These are phyloP conservation scores for Lagocephalus sceleratus DNA, from an alignment of 2,797 vertebrate genomes.

Conservation along the genomic window DNA sequence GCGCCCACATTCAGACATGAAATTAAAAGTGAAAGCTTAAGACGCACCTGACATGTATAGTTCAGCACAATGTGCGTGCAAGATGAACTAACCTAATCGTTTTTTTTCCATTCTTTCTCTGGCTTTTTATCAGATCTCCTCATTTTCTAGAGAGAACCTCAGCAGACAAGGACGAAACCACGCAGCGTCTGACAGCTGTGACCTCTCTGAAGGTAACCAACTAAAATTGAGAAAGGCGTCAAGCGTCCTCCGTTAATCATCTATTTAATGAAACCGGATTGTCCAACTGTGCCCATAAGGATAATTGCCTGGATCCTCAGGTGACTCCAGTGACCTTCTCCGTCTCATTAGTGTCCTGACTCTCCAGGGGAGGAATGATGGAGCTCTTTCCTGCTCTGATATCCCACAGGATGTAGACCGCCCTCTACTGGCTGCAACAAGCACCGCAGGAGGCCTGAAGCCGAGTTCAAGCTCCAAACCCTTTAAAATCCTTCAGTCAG, in stretches of 20 bases:
- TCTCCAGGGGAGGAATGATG: background rate
- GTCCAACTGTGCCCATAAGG: background rate
- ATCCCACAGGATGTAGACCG: background rate
- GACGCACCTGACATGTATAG: too few relatives aligned
- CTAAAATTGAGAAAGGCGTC: too few relatives aligned
- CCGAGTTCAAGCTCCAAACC: background rate
- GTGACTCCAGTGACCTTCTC: background rate
- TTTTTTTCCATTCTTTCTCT: background rate
- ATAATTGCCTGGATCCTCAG: slow-evolving; percentile 1
- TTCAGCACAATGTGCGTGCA: too few relatives aligned
- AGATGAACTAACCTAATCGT: too few relatives aligned
- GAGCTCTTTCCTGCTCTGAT: background rate
- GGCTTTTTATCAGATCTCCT: background rate
- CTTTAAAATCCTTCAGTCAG: background rate
- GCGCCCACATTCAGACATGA: too few relatives aligned
- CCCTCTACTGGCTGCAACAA: slow-evolving; percentile 6
- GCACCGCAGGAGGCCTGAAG: slow-evolving; percentile 13
- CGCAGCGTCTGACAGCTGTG: background rate
- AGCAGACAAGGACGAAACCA: too few relatives aligned
- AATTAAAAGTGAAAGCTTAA: too few relatives aligned
- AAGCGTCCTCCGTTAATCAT: background rate
- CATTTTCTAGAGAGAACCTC: background rate
- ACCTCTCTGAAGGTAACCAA: background rate
- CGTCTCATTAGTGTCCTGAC: background rate
- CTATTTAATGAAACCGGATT: background rate